phyloP scores from a whole-genome alignment of 30 jellyfish, hydroid and myxozoan species.

The Turritopsis dohrnii region DNA sequence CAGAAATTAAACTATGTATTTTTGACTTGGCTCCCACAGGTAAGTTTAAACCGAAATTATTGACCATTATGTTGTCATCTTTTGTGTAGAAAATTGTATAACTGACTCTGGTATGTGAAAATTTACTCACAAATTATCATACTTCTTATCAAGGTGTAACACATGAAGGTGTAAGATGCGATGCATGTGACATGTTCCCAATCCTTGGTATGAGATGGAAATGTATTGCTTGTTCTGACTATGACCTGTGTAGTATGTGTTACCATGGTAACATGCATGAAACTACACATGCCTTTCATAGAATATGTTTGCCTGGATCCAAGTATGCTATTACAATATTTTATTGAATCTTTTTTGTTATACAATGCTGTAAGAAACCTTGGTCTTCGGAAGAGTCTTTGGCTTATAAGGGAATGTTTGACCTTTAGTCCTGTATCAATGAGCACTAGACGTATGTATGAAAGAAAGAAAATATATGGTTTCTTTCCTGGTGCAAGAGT shows the following conservation, averaged over 20 bases:
- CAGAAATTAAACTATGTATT: conserved; percentile 1
- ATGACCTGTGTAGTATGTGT: conserved; percentile 33
- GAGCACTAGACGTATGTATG: conserved; percentile 4
- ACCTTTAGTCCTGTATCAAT: not conserved
- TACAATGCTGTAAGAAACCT: no score
- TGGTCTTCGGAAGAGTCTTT: no score
- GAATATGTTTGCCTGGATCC: conserved; percentile 5
- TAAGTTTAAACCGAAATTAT: not conserved
- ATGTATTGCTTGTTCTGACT: conserved; percentile 30
- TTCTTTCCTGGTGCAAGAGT: conserved; percentile 45
- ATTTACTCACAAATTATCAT: not conserved
- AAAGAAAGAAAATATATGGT: conserved; percentile 19
- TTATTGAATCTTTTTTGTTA: not conserved
- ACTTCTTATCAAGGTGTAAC: conserved; percentile 16
- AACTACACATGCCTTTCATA: conserved; percentile 14
- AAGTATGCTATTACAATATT: not conserved
- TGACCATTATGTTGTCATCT: no score
- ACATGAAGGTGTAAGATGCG: conserved; percentile 28
- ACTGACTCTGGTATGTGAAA: no score
- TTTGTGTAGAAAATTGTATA: no score
- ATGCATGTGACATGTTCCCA: conserved; percentile 14
- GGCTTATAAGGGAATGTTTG: no score
- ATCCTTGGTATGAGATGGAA: conserved; percentile 40
- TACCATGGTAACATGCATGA: conserved; percentile 33
- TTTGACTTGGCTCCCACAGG: conserved; percentile 39